Base-by-base conservation (phyloP, 2,797 vertebrate species). In the Aselliscus stoliczkanus region DNA sequence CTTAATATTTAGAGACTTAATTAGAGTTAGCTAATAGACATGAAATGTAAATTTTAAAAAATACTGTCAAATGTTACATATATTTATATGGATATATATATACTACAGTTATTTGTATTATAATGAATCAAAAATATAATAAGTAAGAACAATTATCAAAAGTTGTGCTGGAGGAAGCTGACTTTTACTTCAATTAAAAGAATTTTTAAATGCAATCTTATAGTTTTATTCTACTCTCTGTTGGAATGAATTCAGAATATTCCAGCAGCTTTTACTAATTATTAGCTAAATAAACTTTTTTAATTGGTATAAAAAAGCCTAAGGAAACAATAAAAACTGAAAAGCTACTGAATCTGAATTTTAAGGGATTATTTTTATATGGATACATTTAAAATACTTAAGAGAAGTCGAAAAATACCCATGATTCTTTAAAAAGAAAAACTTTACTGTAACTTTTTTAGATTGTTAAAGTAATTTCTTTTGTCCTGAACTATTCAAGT, bases 281-380 rank as follows among this genome's bases (percentile, higher is more conserved):
- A 73, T 37, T 87, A 92, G n/a, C 75, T 81, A 56, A 88, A 88
- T 89, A 85, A 50, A 34, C 7, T 47, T 91, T 80, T 92, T 39
- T 47, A 87, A 92, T 76, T 87, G n/a, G 3, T 94, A 2, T 76
- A 72, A 83, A 44, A 20, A 95, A 93, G 14, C 31, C 12, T 94
- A 81, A 94, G 54, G 44, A 96, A 93, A 92, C 73, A 44, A 34
- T 92, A 69, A 94, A 80, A 87, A 88, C 39, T 80, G 15, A 88
- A 97, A 93, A 93, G 23, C 17, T 84, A 79, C 34, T 72, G 10
- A 93, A 86, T 89, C 34, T 84, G 47, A 89, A 81, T 50, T 76
- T 95, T 96, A 52, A 82, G 39, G 86, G 65, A 75, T 92, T 50
- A 6, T 60, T 27, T 60, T 27, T 29, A 60, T 50, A 50, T 50